Evolutionary conservation across 2,113 vertebrate genomes (phyloP), one percentile per base, ranked within the genome.

Genomic region (Ochotona princeps): DNA sequence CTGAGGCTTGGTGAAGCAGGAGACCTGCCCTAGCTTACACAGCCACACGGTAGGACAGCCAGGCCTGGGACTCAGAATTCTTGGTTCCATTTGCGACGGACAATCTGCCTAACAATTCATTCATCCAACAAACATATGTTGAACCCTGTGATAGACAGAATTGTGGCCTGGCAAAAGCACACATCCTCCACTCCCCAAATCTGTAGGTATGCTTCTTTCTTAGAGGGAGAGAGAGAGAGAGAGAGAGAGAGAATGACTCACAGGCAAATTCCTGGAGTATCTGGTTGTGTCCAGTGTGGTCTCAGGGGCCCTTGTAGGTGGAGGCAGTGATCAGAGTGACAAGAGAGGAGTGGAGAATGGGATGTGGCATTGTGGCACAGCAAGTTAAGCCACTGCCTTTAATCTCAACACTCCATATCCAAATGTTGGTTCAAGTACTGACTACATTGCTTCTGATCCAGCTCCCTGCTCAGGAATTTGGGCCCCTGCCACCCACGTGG

Each of bases 101-200:
- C n/a, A n/a, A n/a, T n/a, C n/a, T n/a, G n/a, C n/a, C n/a, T n/a
- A n/a, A n/a, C n/a, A n/a, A n/a, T 44, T 44, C 35, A 32, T 44
- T 75, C 32, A 30, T 25, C 91, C 65, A 26, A 65, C 32, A 79
- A 51, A 30, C 35, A 63, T 18, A n/a, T 32, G 28, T 12, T 47
- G 28, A 74, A 32, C 7, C 49, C 9, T 1, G 4, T 70, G 18
- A 1, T 23, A n/a, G 20, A 17, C 30, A 79, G 35, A 75, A 57
- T 38, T n/a, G 85, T 0, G 0, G 0, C 5, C 14, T n/a, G 4
- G 2, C 12, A 8, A 25, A 80, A n/a, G 49, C 12, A 14, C 2
- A 51, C 30, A 44, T 8, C 0, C 20, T 3, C n/a, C 81, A 25
- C 57, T 51, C 44, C 32, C 2, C 0, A 84, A 47, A 76, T 4